A percentile compares a stretch with the other conserved stretches of the same genome.
Conservation (phyloP, 1,140 invertebrate species). For the Drosophila nigrodunni region DNA sequence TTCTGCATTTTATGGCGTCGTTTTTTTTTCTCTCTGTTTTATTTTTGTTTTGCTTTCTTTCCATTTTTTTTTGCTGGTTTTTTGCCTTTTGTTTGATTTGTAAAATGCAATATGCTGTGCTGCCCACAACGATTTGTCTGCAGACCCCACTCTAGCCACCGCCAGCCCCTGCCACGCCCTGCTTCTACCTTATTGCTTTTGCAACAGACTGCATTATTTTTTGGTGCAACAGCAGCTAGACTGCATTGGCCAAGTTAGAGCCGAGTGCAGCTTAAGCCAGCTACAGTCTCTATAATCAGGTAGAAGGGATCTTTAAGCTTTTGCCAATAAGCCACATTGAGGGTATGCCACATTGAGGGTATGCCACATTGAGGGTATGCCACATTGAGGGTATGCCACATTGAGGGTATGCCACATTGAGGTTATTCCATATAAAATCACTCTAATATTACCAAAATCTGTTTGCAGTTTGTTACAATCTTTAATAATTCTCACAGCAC, state of each 20-base stretch:
- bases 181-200: slow-evolving; percentile 22
- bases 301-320: not conserved
- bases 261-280: slow-evolving; percentile 24
- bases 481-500: too few species aligned
- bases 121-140: slow-evolving; percentile 40
- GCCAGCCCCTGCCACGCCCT: not conserved
- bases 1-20: slow-evolving; percentile 47
- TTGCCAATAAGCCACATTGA: not conserved
- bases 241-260: slow-evolving; percentile 54
- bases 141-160: not conserved
- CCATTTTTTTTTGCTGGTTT: slow-evolving; percentile 36
- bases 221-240: slow-evolving; percentile 57
- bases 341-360: not conserved
- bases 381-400: not conserved
- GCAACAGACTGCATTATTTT: slow-evolving; percentile 38
- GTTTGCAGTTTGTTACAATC: too few species aligned
- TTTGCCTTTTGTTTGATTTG: slow-evolving; percentile 80
- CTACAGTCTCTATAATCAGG: not conserved
- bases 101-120: slow-evolving; percentile 78
- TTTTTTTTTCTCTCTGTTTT: slow-evolving; percentile 12
- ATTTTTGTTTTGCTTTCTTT: slow-evolving; percentile 51
- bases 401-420: not conserved
- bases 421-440: too few species aligned
- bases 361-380: too few species aligned
- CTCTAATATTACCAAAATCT: too few species aligned